Evolutionary conservation across 2,113 vertebrate genomes (phyloP).

Genomic region (Cynopterus brachyotis): DNA sequence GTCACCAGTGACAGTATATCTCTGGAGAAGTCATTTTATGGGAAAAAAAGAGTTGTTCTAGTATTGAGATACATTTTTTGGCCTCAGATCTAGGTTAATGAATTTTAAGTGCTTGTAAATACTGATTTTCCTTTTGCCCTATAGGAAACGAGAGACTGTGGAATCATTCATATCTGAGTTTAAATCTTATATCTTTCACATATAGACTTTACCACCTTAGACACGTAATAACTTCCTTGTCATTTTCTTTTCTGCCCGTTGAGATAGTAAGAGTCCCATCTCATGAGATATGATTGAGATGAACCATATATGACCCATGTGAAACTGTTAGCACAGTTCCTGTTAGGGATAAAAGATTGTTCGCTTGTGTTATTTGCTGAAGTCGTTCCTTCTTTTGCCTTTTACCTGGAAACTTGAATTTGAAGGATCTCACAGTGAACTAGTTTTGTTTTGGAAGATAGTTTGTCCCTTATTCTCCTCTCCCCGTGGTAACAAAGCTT

Average conservation of each 20-base stretch:
- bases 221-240: neutral
- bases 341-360: neutral
- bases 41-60: neutral
- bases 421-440: neutral
- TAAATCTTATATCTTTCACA: neutral
- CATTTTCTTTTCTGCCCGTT: neutral
- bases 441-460: neutral
- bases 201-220: neutral
- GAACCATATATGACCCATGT: rapidly evolving
- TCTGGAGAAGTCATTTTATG: neutral
- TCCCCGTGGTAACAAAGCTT: neutral
- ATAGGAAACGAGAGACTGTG: neutral
- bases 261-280: neutral
- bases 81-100: neutral
- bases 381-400: neutral
- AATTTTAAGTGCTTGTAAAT: neutral
- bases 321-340: neutral
- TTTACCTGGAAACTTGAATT: neutral
- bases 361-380: neutral
- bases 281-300: neutral
- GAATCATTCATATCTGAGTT: neutral
- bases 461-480: neutral
- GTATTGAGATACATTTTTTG: neutral
- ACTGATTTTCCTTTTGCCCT: neutral
- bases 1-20: neutral